These are phyloP conservation scores for Littorina saxatilis DNA, from an alignment of 1,140 invertebrate species.

Conservation along the genomic window DNA sequence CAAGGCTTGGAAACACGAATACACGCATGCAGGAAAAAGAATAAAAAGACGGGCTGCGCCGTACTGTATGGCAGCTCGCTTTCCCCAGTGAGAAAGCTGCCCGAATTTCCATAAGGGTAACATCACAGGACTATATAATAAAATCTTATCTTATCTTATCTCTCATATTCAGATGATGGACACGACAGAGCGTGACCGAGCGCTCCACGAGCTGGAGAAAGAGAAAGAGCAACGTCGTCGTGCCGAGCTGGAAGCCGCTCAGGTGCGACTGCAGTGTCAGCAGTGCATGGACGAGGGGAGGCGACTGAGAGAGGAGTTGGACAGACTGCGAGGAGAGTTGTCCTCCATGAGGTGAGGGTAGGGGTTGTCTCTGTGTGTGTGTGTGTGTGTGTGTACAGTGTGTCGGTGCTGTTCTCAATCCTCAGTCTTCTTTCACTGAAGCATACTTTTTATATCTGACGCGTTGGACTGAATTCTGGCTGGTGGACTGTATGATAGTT, in stretches of 20 bases:
- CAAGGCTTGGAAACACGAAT: no score
- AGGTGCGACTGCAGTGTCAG: slow-evolving; percentile 73
- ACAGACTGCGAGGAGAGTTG: slow-evolving; percentile 50
- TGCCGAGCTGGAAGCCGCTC: slow-evolving; percentile 77
- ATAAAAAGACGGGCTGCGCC: no score
- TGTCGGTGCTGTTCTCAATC: not conserved
- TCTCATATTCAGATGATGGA: slow-evolving; percentile 81
- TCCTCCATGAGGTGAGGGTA: slow-evolving; percentile 46
- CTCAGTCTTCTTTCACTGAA: not conserved
- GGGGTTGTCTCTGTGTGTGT: not conserved
- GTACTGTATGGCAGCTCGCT: no score
- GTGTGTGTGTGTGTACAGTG: no score
- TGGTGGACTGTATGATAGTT: no score
- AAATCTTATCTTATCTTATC: no score
- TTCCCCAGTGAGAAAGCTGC: no score
- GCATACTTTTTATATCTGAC: no score
- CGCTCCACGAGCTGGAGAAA: slow-evolving; percentile 77
- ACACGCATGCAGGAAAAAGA: no score
- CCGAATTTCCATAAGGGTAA: no score
- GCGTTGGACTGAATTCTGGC: no score
- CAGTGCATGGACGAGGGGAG: slow-evolving; percentile 65
- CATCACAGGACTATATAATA: no score
- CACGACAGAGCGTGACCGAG: slow-evolving; percentile 81
- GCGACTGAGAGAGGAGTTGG: slow-evolving; percentile 71
- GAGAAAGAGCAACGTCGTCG: slow-evolving; percentile 74